Conservation (phyloP, 2,113 vertebrate species). For the Hylia prasina region DNA sequence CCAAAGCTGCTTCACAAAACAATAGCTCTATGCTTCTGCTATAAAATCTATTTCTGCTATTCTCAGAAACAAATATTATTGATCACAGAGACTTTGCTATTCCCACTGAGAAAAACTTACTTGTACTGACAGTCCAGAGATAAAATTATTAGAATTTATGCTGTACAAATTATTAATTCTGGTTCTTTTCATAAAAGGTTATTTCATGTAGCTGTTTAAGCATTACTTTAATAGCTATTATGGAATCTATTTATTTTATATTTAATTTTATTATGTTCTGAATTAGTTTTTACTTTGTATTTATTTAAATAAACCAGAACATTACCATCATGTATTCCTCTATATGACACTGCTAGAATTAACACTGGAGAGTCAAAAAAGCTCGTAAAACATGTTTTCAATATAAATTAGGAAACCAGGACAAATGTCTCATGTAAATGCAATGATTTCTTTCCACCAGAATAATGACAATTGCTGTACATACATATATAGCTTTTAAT, state of each 20-base stretch:
- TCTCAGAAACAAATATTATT: slow-evolving; percentile 55
- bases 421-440: not conserved
- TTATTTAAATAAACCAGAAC: slow-evolving; percentile 53
- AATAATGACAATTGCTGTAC: not conserved
- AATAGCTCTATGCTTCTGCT: slow-evolving; percentile 8
- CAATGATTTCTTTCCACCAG: not conserved
- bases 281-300: not conserved
- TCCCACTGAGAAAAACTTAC: not conserved
- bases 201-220: slow-evolving; percentile 38
- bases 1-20: slow-evolving; percentile 9
- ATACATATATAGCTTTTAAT: not conserved
- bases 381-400: slow-evolving; percentile 61
- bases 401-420: slow-evolving; percentile 35
- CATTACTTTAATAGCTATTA: not conserved
- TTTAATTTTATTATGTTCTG: not conserved
- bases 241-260: not conserved
- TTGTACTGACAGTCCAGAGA: not conserved
- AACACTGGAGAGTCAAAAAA: not conserved
- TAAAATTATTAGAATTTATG: slow-evolving; percentile 2
- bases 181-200: not conserved
- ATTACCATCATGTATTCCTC: slow-evolving; percentile 12
- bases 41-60: slow-evolving; percentile 48
- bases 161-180: not conserved
- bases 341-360: not conserved
- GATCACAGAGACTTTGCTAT: slow-evolving; percentile 31